Evolutionary conservation across 2,797 vertebrate species (phyloP), one percentile per base, ranked within the genome.

Genomic region (Meda fulgida): DNA sequence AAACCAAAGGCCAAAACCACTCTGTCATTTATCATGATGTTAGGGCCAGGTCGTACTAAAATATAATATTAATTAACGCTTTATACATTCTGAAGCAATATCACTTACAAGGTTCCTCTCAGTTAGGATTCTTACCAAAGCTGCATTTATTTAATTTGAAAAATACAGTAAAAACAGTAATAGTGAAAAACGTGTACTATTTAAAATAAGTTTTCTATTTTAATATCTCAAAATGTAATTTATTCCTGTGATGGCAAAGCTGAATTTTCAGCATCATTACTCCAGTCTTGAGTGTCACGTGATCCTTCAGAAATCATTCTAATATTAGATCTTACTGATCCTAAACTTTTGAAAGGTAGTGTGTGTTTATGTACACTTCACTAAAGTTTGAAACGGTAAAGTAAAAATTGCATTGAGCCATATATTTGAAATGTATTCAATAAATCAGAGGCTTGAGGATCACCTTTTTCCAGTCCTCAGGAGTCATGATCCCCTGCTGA

Each of bases 391-490:
- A 34, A 38, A n/a, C 31, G n/a, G n/a, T n/a, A 36, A 58, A 55
- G n/a, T 26, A 7, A 75, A 53, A 29, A 29, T n/a, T 14, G 40
- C 5, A 43, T 11, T 43, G 60, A 58, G n/a, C 19, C 10, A 40
- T 46, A 19, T 69, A 11, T 79, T 63, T 58, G 6, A 79, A 66
- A 77, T 29, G 7, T 51, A 60, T 29, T 63, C 13, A 38, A 10
- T 71, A 23, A 71, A 40, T 40, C 70, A 78, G 21, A 69, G 11
- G n/a, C 46, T 14, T 36, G 14, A 79, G n/a, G 40, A 63, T 58
- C 9, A 99, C 98, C 97, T 97, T 98, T 92, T 95, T 99, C 98
- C 98, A 99, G 3, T 99, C 97, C 0, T 99, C 98, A 0, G 91
- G 36, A 21, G 95, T 90, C 93, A 94, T 92, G 53, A 89, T 87